phyloP scores from a whole-genome alignment of 2,888 invertebrate species.

The Amphipoea lucens region DNA sequence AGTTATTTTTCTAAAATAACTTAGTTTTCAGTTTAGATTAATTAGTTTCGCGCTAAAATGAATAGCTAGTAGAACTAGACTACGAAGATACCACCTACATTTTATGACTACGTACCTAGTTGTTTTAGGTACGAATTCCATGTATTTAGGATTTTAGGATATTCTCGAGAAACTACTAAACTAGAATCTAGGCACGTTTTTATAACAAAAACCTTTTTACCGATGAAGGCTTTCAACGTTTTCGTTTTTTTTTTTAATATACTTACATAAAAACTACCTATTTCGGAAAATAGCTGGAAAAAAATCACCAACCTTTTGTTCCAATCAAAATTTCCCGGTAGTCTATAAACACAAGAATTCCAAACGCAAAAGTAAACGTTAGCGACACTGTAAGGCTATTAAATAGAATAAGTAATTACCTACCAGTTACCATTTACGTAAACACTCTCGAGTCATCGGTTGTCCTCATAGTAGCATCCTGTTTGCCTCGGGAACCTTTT shows the following conservation, averaged over 20 bases:
- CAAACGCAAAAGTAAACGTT: conserved; percentile 51
- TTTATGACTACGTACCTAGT: neutral
- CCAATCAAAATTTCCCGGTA: neutral
- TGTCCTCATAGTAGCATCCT: conserved; percentile 81
- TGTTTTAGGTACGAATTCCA: conserved; percentile 7
- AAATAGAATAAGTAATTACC: conserved; percentile 54
- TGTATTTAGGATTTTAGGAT: conserved; percentile 20
- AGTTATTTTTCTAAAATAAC: no score
- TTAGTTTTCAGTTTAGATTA: no score
- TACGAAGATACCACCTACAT: neutral
- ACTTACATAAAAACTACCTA: no score
- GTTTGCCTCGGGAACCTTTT: conserved; percentile 81
- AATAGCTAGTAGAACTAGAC: neutral
- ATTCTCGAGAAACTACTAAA: conserved; percentile 30
- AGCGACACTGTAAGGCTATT: conserved; percentile 38
- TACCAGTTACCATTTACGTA: conserved; percentile 73
- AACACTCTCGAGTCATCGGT: conserved; percentile 68
- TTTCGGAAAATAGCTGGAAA: neutral
- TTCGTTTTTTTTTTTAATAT: conserved; percentile 16
- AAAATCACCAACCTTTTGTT: neutral
- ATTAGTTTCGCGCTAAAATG: neutral
- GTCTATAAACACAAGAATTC: conserved; percentile 17
- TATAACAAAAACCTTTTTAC: conserved; percentile 47
- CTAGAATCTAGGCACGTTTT: conserved; percentile 16
- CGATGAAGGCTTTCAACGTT: conserved; percentile 4